These are phyloP conservation scores for Alligator sinensis DNA, from an alignment of 2,113 vertebrate species.

Conservation along the genomic window DNA sequence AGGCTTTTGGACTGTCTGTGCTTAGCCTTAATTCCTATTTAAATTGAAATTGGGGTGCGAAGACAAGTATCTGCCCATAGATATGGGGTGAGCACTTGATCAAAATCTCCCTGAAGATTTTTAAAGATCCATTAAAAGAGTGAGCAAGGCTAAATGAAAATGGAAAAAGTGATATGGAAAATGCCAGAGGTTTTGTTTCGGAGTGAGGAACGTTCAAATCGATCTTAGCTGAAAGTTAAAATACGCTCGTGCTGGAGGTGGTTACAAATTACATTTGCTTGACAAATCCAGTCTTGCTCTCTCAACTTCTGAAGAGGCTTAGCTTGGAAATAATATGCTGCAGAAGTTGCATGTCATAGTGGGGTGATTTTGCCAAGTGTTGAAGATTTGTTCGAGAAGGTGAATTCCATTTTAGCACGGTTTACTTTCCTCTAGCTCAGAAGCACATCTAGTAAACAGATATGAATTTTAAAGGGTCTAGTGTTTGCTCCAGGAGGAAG, in stretches of 20 bases:
- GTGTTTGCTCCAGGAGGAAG: background rate
- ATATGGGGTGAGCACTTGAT: background rate
- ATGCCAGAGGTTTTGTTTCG: background rate
- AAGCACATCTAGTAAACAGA: background rate
- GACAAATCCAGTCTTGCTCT: background rate
- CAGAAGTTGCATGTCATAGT: background rate
- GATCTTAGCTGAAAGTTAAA: background rate
- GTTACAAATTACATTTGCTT: background rate
- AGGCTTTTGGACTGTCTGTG: too few species aligned
- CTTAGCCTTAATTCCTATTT: background rate
- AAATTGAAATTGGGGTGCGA: background rate
- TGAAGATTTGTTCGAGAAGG: background rate
- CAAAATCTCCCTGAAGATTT: background rate
- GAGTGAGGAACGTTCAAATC: background rate
- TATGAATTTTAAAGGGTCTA: background rate
- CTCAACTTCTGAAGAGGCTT: background rate
- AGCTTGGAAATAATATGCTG: background rate
- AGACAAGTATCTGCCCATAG: background rate
- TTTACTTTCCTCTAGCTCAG: background rate
- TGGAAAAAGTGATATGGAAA: background rate
- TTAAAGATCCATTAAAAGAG: constrained; percentile 22
- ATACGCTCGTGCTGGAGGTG: background rate
- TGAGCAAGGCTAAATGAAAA: background rate
- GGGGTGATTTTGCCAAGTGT: background rate
- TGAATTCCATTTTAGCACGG: background rate